Percentiles rank a stretch among this genome's conserved stretches.
phyloP scores from a whole-genome alignment of 2,888 invertebrate species.

The Cybosia mesomella region DNA sequence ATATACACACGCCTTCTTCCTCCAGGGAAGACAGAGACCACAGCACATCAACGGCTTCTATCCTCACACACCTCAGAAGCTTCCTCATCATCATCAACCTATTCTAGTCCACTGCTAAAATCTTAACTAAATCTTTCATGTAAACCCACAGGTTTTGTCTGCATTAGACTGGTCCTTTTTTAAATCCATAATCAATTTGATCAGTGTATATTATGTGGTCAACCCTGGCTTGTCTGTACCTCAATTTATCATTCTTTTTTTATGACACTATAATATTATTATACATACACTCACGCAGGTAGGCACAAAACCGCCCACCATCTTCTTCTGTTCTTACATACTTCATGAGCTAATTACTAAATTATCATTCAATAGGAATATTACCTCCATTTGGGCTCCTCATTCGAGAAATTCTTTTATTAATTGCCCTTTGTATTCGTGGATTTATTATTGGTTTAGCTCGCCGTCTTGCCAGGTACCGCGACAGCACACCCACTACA shows the following conservation, averaged over 20 bases:
- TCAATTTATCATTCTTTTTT: neutral
- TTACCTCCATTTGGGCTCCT: constrained; percentile 90
- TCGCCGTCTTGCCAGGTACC: constrained; percentile 91
- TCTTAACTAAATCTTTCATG: too few relatives aligned
- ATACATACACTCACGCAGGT: too few relatives aligned
- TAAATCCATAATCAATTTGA: neutral
- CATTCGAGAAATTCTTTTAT: constrained; percentile 89
- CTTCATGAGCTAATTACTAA: too few relatives aligned
- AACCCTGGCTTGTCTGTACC: neutral
- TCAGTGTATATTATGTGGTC: neutral
- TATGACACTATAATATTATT: neutral
- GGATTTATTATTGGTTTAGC: constrained; percentile 88
- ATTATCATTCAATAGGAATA: neutral
- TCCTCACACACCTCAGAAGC: neutral
- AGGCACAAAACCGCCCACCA: too few relatives aligned
- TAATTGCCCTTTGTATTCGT: constrained; percentile 84
- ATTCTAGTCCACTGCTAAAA: too few relatives aligned
- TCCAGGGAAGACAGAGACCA: neutral
- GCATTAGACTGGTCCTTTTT: neutral
- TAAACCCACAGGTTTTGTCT: neutral
- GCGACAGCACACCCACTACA: constrained; percentile 93
- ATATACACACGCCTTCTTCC: neutral
- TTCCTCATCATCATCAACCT: neutral
- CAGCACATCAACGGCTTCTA: neutral
- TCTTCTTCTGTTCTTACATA: too few relatives aligned